phyloP scores from a whole-genome alignment of 1,140 invertebrate genomes.

The Leptinotarsa defecta region DNA sequence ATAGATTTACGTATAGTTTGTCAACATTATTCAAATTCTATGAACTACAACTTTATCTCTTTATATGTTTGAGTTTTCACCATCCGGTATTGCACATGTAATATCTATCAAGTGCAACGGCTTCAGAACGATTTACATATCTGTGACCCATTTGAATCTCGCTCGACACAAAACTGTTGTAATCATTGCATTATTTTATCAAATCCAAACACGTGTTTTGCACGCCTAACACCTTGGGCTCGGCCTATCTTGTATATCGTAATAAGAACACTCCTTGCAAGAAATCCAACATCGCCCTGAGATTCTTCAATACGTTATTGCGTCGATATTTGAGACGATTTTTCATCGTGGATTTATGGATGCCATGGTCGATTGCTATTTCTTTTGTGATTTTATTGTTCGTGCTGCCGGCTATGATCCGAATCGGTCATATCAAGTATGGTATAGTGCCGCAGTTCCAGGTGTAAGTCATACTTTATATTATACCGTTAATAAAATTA shows the following conservation, averaged over 20 bases:
- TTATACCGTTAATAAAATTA: neutral
- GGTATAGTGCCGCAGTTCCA: neutral
- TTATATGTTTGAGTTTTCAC: no score
- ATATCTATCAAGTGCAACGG: neutral
- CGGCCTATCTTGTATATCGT: constrained; percentile 9
- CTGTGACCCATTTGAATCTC: constrained; percentile 1
- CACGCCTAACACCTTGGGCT: constrained; percentile 16
- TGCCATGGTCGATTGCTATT: neutral
- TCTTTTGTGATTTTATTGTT: constrained; percentile 4
- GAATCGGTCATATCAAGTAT: neutral
- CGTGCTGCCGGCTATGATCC: constrained; percentile 4
- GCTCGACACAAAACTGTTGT: neutral
- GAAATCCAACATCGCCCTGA: neutral
- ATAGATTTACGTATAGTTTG: no score
- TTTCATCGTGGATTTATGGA: neutral
- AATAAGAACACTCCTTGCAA: constrained; percentile 13
- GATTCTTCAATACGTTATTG: constrained; percentile 12
- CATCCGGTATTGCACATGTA: neutral
- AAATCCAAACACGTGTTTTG: constrained; percentile 18
- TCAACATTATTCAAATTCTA: no score
- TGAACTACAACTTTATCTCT: no score
- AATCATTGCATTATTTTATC: constrained; percentile 1
- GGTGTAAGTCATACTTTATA: neutral
- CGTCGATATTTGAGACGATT: neutral
- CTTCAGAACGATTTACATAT: neutral